phyloP scores from a whole-genome alignment of 2,797 vertebrate genomes.

The Buceros bicornis region DNA sequence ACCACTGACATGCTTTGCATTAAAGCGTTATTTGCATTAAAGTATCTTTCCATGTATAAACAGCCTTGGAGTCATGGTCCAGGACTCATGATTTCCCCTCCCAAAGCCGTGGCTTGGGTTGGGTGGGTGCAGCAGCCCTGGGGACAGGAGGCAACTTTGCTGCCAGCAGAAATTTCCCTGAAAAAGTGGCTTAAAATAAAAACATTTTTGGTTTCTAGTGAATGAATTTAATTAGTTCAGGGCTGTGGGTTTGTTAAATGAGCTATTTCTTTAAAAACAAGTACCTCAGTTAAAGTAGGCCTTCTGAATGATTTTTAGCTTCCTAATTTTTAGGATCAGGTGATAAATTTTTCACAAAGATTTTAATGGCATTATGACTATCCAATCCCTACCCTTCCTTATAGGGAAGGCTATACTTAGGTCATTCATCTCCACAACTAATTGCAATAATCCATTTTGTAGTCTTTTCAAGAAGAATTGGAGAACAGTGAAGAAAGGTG shows the following conservation, averaged over 20 bases:
- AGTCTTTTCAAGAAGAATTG: constrained; percentile 84
- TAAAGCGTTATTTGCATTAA: neutral
- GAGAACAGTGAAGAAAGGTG: constrained; percentile 79
- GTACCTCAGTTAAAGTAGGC: neutral
- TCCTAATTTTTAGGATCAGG: neutral
- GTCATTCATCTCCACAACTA: neutral
- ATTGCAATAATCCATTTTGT: neutral
- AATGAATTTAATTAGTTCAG: neutral
- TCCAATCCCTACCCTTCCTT: neutral
- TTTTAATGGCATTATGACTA: neutral
- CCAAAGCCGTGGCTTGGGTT: neutral
- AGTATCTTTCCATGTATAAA: neutral
- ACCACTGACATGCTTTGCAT: neutral
- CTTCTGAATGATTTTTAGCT: neutral
- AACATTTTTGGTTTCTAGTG: neutral
- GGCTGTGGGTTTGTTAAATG: neutral
- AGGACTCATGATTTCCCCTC: neutral
- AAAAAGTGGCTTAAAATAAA: no score
- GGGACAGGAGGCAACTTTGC: no score
- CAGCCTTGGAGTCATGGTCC: neutral
- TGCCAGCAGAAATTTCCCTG: no score
- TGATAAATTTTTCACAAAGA: neutral
- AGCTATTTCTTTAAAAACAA: neutral
- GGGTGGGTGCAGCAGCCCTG: neutral
- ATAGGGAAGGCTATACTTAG: neutral